A percentile compares a stretch with the other conserved stretches of the same genome.
Conservation (phyloP, 2,113 vertebrate genomes). For the Pavo muticus region DNA sequence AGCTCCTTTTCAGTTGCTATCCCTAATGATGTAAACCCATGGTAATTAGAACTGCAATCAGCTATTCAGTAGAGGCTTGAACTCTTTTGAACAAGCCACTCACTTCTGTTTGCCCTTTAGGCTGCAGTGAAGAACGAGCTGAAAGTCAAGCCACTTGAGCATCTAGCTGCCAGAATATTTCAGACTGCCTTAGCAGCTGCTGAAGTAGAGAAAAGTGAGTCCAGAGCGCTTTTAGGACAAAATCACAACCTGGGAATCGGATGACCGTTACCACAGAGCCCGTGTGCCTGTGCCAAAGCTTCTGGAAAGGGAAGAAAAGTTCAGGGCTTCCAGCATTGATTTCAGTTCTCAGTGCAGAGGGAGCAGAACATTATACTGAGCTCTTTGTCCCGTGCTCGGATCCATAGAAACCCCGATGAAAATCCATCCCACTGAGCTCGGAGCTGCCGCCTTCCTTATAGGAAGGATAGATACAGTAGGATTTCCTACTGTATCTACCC, state of each 20-base stretch:
- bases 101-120: slow-evolving; percentile 62
- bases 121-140: slow-evolving; percentile 48
- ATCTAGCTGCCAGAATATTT: slow-evolving; percentile 30
- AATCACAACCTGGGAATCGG: slow-evolving; percentile 39
- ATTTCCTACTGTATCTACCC: background rate
- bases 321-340: slow-evolving; percentile 10
- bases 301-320: slow-evolving; percentile 22
- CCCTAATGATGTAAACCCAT: slow-evolving; percentile 58
- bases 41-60: slow-evolving; percentile 60
- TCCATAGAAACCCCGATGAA: fast-evolving
- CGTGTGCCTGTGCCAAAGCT: slow-evolving; percentile 37
- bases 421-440: fast-evolving
- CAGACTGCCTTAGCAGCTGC: slow-evolving; percentile 31
- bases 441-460: background rate
- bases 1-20: slow-evolving; percentile 20
- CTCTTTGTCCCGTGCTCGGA: slow-evolving; percentile 9
- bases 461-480: background rate
- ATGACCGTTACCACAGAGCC: slow-evolving; percentile 50
- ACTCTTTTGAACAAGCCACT: slow-evolving; percentile 28
- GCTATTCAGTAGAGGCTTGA: slow-evolving; percentile 40
- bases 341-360: background rate
- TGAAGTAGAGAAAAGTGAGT: slow-evolving; percentile 6
- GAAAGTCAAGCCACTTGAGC: slow-evolving; percentile 42
- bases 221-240: slow-evolving; percentile 2
- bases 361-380: background rate